Conservation (phyloP, 2,888 invertebrate species). For the Saturnia pavonia region DNA sequence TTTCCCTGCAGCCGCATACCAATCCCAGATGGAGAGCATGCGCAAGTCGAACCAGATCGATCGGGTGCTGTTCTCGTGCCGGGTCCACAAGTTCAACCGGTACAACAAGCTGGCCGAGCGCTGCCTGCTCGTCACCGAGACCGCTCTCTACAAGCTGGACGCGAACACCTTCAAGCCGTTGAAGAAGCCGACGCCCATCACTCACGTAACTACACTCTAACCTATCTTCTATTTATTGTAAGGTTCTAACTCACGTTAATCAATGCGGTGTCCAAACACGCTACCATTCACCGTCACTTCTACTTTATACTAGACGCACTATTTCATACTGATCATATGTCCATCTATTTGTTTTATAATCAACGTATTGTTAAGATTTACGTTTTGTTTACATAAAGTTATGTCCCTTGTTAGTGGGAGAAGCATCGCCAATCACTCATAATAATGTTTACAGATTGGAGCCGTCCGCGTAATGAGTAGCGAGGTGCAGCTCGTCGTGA, state of each 20-base stretch:
- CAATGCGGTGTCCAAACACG: too few species aligned
- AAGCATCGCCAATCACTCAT: background rate
- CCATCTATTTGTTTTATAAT: too few species aligned
- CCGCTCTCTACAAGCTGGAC: constrained; percentile 93
- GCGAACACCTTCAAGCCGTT: constrained; percentile 92
- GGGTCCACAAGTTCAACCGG: constrained; percentile 85
- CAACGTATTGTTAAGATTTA: too few species aligned
- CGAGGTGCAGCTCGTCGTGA: constrained; percentile 91
- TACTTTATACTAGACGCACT: too few species aligned
- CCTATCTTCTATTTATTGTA: too few species aligned
- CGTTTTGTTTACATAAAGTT: too few species aligned
- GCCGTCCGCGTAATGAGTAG: constrained; percentile 93
- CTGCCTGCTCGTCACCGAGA: constrained; percentile 93
- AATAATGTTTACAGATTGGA: constrained; percentile 82
- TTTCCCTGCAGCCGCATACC: constrained; percentile 52
- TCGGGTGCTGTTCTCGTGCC: constrained; percentile 84
- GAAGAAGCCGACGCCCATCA: constrained; percentile 91
- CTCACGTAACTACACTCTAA: constrained; percentile 80
- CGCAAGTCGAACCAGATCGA: constrained; percentile 58
- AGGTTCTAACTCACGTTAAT: too few species aligned
- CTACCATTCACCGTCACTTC: too few species aligned
- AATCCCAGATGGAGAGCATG: constrained; percentile 50
- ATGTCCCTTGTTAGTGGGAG: too few species aligned
- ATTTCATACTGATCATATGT: too few species aligned
- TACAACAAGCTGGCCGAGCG: constrained; percentile 92